A percentile compares a stretch with the other conserved stretches of the same genome.
Evolutionary conservation across 1,140 invertebrate species (phyloP).

Genomic region (Penaeus japonicus): DNA sequence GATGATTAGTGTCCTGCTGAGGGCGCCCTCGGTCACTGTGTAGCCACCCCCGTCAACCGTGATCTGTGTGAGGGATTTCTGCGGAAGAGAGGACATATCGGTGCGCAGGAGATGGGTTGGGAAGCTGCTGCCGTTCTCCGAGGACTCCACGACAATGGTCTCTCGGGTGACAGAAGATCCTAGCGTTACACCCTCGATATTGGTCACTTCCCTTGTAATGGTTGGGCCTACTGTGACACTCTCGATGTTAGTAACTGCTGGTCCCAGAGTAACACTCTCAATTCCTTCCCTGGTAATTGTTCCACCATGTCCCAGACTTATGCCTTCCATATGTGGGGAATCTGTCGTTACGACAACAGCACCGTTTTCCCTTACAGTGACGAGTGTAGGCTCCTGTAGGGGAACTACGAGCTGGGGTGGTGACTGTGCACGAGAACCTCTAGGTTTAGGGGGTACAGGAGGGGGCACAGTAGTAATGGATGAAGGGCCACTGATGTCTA

Average conservation of each 20-base stretch:
- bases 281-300: not conserved
- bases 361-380: constrained; percentile 52
- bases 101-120: not conserved
- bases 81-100: constrained; percentile 27
- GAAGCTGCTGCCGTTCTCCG: not conserved
- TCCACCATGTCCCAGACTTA: not conserved
- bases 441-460: constrained; percentile 26
- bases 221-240: not conserved
- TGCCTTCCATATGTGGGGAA: constrained; percentile 1
- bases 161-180: not conserved
- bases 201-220: constrained; percentile 26
- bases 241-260: too few species aligned
- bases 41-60: constrained; percentile 44
- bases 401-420: constrained; percentile 29
- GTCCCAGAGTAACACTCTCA: too few species aligned
- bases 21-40: constrained; percentile 42
- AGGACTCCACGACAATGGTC: not conserved
- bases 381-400: constrained; percentile 29
- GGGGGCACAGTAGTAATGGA: not conserved
- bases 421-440: constrained; percentile 18
- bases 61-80: constrained; percentile 51
- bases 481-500: constrained; percentile 11
- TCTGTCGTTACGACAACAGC: constrained; percentile 46
- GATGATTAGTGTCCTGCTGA: constrained; percentile 49
- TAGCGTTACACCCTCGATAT: constrained; percentile 26